Conservation (phyloP, 1,140 invertebrate genomes). For the Monochamus saltuarius region DNA sequence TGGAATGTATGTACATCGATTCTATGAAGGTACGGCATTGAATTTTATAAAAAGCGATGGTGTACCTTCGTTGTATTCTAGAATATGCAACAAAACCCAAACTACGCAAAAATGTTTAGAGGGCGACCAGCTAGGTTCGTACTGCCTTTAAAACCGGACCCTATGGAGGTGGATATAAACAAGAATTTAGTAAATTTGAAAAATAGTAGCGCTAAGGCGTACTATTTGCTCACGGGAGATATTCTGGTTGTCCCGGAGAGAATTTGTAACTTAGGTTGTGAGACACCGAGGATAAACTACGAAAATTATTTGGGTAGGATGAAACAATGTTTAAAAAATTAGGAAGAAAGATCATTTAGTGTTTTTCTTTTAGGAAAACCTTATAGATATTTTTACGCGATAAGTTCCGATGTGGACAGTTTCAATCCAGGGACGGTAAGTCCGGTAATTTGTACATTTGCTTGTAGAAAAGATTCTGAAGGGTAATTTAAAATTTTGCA, state of each 20-base stretch:
- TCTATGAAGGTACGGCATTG: conserved; percentile 66
- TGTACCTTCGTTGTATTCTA: conserved; percentile 44
- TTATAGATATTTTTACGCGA: conserved; percentile 87
- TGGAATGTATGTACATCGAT: conserved; percentile 84
- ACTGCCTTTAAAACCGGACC: conserved; percentile 55
- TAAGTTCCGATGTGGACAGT: conserved; percentile 81
- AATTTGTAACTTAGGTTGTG: conserved; percentile 75
- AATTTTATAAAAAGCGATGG: neutral
- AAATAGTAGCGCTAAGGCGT: conserved; percentile 57
- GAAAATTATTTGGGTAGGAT: conserved; percentile 62
- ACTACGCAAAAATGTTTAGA: conserved; percentile 78
- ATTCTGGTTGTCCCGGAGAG: conserved; percentile 65
- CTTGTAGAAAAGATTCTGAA: no score
- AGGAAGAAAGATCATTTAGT: neutral
- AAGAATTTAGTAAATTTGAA: conserved; percentile 56
- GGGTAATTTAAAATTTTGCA: no score
- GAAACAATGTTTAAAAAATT: neutral
- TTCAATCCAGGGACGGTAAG: conserved; percentile 77
- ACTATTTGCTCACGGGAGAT: conserved; percentile 51
- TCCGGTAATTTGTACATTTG: conserved; percentile 10
- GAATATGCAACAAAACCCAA: conserved; percentile 75
- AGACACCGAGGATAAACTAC: conserved; percentile 82
- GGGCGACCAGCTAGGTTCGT: conserved; percentile 73
- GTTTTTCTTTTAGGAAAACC: conserved; percentile 54
- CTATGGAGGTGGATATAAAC: conserved; percentile 26